Conservation (phyloP, 1,140 invertebrate species). For the Hypothenemus hampei region DNA sequence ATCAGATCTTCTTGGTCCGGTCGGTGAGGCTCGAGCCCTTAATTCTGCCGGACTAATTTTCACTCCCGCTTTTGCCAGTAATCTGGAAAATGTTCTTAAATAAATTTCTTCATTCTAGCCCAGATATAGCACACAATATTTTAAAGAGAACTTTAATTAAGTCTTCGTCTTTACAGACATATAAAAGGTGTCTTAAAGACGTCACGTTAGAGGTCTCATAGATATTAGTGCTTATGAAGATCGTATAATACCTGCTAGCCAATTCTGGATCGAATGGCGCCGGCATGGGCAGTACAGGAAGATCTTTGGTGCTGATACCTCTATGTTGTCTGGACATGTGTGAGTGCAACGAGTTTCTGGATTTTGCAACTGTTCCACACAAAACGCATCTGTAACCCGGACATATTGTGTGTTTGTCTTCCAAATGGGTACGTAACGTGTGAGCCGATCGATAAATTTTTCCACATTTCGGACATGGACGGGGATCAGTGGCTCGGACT, state of each 20-base stretch:
- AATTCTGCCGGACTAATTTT: constrained; percentile 80
- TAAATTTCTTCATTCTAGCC: no score
- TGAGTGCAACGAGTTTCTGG: constrained; percentile 82
- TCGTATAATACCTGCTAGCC: constrained; percentile 60
- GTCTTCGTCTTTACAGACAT: no score
- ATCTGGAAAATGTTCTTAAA: constrained; percentile 42
- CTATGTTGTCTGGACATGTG: constrained; percentile 90
- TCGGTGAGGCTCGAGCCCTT: constrained; percentile 74
- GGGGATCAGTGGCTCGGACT: constrained; percentile 82
- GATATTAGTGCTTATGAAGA: no score
- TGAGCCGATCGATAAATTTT: constrained; percentile 90
- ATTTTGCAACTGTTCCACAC: constrained; percentile 88
- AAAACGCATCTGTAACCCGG: constrained; percentile 86
- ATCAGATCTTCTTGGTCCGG: constrained; percentile 71
- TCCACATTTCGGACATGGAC: constrained; percentile 87
- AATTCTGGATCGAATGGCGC: constrained; percentile 84
- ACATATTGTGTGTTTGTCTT: constrained; percentile 89
- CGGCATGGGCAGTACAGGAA: constrained; percentile 86
- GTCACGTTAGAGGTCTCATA: no score
- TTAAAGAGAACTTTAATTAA: no score
- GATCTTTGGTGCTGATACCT: constrained; percentile 86
- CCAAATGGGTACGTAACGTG: constrained; percentile 81
- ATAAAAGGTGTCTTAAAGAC: no score
- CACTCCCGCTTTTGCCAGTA: constrained; percentile 80
- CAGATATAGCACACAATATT: no score